Evolutionary conservation across 1,140 invertebrate genomes (phyloP).

Genomic region (Diorhabda sublineata): DNA sequence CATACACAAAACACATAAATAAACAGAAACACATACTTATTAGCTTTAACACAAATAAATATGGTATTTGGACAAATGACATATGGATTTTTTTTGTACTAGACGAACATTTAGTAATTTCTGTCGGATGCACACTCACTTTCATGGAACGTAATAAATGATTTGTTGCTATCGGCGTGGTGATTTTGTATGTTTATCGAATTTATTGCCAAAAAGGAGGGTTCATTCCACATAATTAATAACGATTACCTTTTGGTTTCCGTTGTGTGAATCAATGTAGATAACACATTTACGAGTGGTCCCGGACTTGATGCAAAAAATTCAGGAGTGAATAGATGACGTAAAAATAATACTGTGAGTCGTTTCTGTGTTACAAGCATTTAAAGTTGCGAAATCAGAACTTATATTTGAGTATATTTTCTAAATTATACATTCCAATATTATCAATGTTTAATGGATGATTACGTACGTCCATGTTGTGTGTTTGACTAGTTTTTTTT

Average conservation of each 20-base stretch:
- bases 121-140: background rate
- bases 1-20: background rate
- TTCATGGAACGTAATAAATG: background rate
- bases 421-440: too few species aligned
- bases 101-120: background rate
- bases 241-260: background rate
- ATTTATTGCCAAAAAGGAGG: background rate
- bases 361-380: too few species aligned
- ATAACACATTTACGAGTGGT: too few species aligned
- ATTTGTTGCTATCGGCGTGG: background rate
- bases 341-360: too few species aligned
- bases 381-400: too few species aligned
- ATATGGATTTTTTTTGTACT: background rate
- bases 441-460: too few species aligned
- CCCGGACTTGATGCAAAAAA: too few species aligned
- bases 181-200: background rate
- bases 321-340: too few species aligned
- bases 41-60: background rate
- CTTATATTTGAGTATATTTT: too few species aligned
- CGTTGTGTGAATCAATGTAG: background rate
- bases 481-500: too few species aligned
- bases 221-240: background rate
- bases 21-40: background rate
- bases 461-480: too few species aligned
- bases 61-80: background rate